Conservation (phyloP, 2,113 vertebrate species). For the Apeltes quadracus region DNA sequence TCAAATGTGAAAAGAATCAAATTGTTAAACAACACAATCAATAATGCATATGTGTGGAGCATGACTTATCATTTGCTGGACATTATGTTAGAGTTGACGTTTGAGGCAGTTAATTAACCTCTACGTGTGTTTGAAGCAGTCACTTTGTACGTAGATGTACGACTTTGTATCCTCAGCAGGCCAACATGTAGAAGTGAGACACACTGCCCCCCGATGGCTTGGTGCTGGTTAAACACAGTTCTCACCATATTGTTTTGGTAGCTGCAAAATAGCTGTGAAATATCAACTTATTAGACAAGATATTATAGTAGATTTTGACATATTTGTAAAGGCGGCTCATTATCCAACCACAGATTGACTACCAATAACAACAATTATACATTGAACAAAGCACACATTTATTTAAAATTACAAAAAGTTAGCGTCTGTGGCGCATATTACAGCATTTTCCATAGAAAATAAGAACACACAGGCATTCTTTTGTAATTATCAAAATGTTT, state of each 20-base stretch:
- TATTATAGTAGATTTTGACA: neutral
- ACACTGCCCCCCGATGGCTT: neutral
- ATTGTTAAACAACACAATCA: neutral
- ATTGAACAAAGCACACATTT: neutral
- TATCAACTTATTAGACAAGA: neutral
- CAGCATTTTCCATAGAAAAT: constrained; percentile 56
- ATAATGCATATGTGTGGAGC: neutral
- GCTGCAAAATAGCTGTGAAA: neutral
- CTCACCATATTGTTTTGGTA: neutral
- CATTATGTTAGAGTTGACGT: neutral
- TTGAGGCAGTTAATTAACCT: neutral
- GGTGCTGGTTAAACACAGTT: neutral
- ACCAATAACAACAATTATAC: neutral
- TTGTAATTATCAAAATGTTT: constrained; percentile 44
- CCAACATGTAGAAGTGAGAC: neutral
- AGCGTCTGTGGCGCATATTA: constrained; percentile 11
- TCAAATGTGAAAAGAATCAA: too few relatives aligned
- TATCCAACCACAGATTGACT: neutral
- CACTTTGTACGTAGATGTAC: too few relatives aligned
- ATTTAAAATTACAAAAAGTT: constrained; percentile 35
- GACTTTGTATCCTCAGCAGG: neutral
- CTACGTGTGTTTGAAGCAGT: neutral
- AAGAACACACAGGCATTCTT: constrained; percentile 35
- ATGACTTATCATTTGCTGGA: neutral
- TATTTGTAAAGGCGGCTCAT: neutral